A percentile compares a stretch with the other conserved stretches of the same genome.
These are phyloP conservation scores for Oasisia sp. DNA, from an alignment of 2,888 invertebrate species.

Conservation along the genomic window DNA sequence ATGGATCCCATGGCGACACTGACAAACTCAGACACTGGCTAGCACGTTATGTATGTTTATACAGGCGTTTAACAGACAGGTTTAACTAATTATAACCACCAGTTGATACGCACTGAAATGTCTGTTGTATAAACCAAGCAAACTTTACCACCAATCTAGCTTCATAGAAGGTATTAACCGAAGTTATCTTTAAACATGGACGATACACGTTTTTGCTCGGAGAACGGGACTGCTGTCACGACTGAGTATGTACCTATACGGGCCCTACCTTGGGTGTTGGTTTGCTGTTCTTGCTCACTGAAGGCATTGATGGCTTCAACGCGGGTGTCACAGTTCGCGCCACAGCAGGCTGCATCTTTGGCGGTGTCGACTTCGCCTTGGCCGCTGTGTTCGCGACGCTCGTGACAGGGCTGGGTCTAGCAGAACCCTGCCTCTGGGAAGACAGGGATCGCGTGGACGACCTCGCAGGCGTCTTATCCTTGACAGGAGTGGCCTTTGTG, in stretches of 20 bases:
- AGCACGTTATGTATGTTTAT: background rate
- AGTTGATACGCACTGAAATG: background rate
- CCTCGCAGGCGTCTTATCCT: background rate
- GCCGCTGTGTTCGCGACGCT: background rate
- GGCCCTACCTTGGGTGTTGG: background rate
- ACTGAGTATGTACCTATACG: background rate
- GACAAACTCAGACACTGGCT: background rate
- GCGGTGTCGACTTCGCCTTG: background rate
- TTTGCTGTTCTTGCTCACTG: background rate
- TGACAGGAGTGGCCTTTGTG: background rate
- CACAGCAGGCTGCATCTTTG: background rate
- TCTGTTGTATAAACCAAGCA: background rate
- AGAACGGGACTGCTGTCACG: background rate
- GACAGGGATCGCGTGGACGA: background rate
- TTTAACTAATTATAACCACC: background rate
- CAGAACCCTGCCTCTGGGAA: background rate
- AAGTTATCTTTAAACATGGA: background rate
- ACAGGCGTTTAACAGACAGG: background rate
- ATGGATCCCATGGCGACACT: background rate
- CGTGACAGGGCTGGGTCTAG: background rate
- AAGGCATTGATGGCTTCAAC: background rate
- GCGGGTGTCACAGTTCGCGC: background rate
- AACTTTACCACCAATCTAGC: background rate
- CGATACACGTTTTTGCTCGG: background rate
- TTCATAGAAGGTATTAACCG: background rate